These are phyloP conservation scores for Gonatopus flavifemur DNA, from an alignment of 1,140 invertebrate species.

Conservation along the genomic window DNA sequence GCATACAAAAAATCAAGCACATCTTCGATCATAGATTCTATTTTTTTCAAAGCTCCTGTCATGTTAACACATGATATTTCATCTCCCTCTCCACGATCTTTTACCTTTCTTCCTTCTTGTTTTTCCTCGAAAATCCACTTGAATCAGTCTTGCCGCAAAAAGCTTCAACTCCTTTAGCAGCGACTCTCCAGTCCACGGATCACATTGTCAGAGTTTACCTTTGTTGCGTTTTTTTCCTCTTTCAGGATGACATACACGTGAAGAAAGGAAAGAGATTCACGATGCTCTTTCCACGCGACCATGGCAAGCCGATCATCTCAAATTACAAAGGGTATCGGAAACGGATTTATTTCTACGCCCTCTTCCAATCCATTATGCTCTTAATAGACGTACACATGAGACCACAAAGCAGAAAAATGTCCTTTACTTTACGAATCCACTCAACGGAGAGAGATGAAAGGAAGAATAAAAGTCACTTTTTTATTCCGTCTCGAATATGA, in stretches of 20 bases:
- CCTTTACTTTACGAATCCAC: too few relatives aligned
- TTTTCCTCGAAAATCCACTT: slow-evolving; percentile 31
- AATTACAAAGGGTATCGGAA: slow-evolving; percentile 51
- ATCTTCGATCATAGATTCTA: too few relatives aligned
- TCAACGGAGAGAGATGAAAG: neutral
- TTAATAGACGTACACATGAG: slow-evolving; percentile 22
- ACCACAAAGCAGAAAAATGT: neutral
- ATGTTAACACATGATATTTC: too few relatives aligned
- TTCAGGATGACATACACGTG: slow-evolving; percentile 30
- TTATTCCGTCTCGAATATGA: too few relatives aligned
- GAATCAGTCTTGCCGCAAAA: slow-evolving; percentile 22
- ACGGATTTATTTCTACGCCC: slow-evolving; percentile 45
- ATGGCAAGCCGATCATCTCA: slow-evolving; percentile 47
- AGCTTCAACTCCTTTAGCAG: slow-evolving; percentile 28
- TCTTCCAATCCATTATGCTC: slow-evolving; percentile 30
- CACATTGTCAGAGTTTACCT: slow-evolving; percentile 31
- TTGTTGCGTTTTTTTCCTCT: too few relatives aligned
- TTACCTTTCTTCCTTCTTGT: slow-evolving; percentile 15
- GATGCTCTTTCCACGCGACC: too few relatives aligned
- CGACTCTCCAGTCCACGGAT: too few relatives aligned
- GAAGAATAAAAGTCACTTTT: neutral
- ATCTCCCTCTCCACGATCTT: slow-evolving; percentile 4
- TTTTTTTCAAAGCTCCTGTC: too few relatives aligned
- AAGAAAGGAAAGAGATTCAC: slow-evolving; percentile 19
- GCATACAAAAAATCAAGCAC: too few relatives aligned